Conservation (phyloP, 2,888 invertebrate species). For the Patella pellucida region DNA sequence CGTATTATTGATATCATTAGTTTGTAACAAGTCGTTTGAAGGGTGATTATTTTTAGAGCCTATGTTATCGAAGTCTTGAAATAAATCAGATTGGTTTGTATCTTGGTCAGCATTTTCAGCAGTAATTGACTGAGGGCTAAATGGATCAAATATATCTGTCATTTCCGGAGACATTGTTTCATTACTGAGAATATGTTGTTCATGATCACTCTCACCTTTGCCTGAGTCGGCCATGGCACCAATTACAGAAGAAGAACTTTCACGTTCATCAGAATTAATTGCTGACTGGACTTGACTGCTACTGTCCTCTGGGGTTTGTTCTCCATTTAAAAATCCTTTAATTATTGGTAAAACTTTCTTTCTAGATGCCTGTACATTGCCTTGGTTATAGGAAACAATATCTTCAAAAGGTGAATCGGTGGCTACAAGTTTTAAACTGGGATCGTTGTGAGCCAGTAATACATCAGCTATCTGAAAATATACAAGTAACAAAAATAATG, state of each 20-base stretch:
- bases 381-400: constrained; percentile 57
- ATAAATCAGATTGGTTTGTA: background rate
- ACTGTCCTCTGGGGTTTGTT: constrained; percentile 28
- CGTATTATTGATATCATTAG: background rate
- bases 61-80: background rate
- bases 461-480: constrained; percentile 56
- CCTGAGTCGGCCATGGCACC: constrained; percentile 8
- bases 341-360: constrained; percentile 67
- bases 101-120: background rate
- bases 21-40: background rate
- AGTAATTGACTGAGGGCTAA: background rate
- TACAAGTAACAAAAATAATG: constrained; percentile 14
- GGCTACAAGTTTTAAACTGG: constrained; percentile 53
- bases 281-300: background rate
- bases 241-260: background rate
- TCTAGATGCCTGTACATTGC: constrained; percentile 62
- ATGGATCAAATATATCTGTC: constrained; percentile 3
- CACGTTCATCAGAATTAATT: background rate
- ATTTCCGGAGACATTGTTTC: background rate
- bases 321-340: constrained; percentile 45
- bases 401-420: constrained; percentile 28
- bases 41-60: background rate
- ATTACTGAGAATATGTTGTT: background rate
- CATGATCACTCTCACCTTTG: constrained; percentile 12
- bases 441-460: constrained; percentile 44